Conservation (phyloP, 2,113 vertebrate genomes). For the Ceratotherium simum region DNA sequence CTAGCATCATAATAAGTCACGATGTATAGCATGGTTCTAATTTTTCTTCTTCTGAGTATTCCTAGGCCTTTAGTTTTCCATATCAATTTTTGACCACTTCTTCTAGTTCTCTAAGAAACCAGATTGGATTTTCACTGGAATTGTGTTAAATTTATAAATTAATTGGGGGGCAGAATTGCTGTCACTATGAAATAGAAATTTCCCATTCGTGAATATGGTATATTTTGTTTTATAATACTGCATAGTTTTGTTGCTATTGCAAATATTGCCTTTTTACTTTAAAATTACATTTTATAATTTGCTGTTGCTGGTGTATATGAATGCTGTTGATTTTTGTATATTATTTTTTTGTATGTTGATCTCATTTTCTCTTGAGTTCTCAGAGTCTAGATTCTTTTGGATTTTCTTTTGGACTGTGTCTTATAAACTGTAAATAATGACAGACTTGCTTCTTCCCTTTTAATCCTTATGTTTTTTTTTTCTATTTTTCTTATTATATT, state of each 20-base stretch:
- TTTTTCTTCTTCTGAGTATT: conserved; percentile 32
- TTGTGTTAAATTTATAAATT: conserved; percentile 40
- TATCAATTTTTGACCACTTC: conserved; percentile 32
- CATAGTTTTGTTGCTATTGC: conserved; percentile 2
- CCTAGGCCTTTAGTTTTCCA: not conserved
- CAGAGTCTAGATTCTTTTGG: not conserved
- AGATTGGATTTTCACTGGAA: not conserved
- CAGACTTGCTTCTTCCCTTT: not conserved
- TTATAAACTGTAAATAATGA: conserved; percentile 45
- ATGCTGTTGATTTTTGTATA: not conserved
- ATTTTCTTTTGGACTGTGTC: not conserved
- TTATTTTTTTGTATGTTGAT: not conserved
- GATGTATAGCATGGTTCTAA: not conserved
- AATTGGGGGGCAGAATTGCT: conserved; percentile 23
- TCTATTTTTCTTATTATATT: not conserved
- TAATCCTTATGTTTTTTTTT: not conserved
- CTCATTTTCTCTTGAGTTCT: conserved; percentile 42
- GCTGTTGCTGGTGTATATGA: not conserved
- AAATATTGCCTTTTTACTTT: conserved; percentile 37
- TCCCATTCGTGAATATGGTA: conserved; percentile 4
- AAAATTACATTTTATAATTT: conserved; percentile 49
- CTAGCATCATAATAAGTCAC: not conserved
- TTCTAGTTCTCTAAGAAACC: conserved; percentile 10
- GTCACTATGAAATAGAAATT: conserved; percentile 39
- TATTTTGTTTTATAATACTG: conserved; percentile 30